Conservation (phyloP, 2,888 invertebrate genomes). For the Schizotus pectinicornis region DNA sequence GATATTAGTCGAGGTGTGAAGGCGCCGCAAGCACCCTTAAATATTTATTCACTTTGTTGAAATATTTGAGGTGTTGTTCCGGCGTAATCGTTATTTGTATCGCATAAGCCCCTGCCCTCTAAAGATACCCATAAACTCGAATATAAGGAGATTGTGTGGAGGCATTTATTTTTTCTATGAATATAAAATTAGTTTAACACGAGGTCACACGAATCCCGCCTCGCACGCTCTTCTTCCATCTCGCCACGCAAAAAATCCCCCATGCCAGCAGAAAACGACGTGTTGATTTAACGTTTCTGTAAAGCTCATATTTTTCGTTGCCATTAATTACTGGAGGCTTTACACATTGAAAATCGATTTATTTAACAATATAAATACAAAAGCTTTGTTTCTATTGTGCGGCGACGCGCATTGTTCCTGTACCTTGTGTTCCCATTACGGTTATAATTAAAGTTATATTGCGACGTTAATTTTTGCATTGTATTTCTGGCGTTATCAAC, state of each 20-base stretch:
- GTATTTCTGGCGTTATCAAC: constrained; percentile 27
- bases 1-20: no score
- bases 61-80: constrained; percentile 20
- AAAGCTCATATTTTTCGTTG: constrained; percentile 11
- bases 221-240: no score
- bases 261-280: background rate
- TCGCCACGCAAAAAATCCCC: no score
- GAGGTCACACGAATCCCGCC: background rate
- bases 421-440: constrained; percentile 33
- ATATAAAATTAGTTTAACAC: constrained; percentile 44
- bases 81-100: constrained; percentile 29
- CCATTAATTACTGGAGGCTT: constrained; percentile 22
- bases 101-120: constrained; percentile 38
- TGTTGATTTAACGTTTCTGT: constrained; percentile 13
- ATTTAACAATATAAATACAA: constrained; percentile 33
- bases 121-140: constrained; percentile 48
- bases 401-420: constrained; percentile 24
- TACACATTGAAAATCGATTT: constrained; percentile 33
- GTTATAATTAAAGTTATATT: constrained; percentile 34
- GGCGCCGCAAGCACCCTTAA: constrained; percentile 8
- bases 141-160: constrained; percentile 46
- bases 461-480: constrained; percentile 35
- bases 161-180: constrained; percentile 52
- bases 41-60: constrained; percentile 17
- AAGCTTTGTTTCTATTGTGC: constrained; percentile 31